Conservation (phyloP, 2,797 vertebrate genomes). For the Geotrypetes seraphini region DNA sequence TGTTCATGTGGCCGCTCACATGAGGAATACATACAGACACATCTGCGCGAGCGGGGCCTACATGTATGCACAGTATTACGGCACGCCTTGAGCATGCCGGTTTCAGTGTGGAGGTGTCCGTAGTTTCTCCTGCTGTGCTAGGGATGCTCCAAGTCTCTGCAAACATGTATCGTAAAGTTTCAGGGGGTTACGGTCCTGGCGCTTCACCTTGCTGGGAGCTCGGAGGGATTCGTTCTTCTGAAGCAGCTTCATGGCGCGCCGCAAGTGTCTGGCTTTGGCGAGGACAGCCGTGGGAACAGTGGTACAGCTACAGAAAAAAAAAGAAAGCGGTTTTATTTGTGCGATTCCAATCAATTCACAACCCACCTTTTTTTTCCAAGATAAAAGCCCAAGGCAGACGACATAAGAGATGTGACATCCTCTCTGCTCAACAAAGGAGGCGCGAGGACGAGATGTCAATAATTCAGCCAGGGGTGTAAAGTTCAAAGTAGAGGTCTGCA, state of each 20-base stretch:
- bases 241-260: conserved; percentile 10
- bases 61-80: no score
- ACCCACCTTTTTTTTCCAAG: no score
- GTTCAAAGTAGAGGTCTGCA: no score
- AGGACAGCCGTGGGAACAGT: conserved; percentile 11
- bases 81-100: neutral
- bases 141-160: conserved; percentile 10
- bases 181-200: neutral
- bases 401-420: no score
- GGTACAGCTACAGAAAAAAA: conserved; percentile 21
- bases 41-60: no score
- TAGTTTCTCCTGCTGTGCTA: neutral
- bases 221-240: neutral
- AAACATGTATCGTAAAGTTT: conserved; percentile 51
- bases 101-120: accelerated
- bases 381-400: no score
- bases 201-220: conserved; percentile 12
- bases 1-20: no score
- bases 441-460: no score
- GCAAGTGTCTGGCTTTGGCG: conserved; percentile 19
- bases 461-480: no score
- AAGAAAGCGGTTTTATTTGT: neutral
- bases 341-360: neutral
- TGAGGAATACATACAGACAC: no score
- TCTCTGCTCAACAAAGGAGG: no score